A percentile compares a stretch with the other conserved stretches of the same genome.
These are phyloP conservation scores for Halichoeres trimaculatus DNA, from an alignment of 2,113 vertebrate species.

Conservation along the genomic window DNA sequence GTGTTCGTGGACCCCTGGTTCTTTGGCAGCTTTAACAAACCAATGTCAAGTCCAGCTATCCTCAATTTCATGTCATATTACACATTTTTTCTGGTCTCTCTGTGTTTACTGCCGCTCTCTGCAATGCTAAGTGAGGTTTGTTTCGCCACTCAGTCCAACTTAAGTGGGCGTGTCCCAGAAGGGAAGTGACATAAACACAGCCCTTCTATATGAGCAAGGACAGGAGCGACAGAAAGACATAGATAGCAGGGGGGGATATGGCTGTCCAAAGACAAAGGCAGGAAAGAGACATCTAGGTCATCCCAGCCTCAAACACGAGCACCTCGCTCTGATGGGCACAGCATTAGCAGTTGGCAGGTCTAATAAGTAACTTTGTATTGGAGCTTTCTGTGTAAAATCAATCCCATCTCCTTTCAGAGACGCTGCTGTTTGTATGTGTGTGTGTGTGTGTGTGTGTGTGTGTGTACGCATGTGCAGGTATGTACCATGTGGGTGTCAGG, in stretches of 20 bases:
- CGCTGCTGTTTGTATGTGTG: neutral
- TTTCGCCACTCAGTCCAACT: too few species aligned
- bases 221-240: neutral
- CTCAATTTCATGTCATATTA: too few species aligned
- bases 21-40: too few species aligned
- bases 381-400: conserved; percentile 58
- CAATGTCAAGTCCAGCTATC: too few species aligned
- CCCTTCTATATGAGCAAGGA: neutral
- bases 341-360: conserved; percentile 46
- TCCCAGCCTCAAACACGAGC: conserved; percentile 19
- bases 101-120: too few species aligned
- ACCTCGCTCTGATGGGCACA: conserved; percentile 13
- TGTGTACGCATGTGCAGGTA: neutral
- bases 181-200: too few species aligned
- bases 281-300: conserved; percentile 24
- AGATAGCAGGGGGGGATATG: neutral
- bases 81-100: too few species aligned
- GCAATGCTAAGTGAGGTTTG: too few species aligned
- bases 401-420: conserved; percentile 33
- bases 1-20: too few species aligned
- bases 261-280: neutral
- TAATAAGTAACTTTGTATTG: conserved; percentile 59
- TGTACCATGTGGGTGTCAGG: conserved; percentile 42
- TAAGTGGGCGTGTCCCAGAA: too few species aligned
- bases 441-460: conserved; percentile 1